These are phyloP conservation scores for Drymodes brunneopygia DNA, from an alignment of 2,113 vertebrate species.

Conservation along the genomic window DNA sequence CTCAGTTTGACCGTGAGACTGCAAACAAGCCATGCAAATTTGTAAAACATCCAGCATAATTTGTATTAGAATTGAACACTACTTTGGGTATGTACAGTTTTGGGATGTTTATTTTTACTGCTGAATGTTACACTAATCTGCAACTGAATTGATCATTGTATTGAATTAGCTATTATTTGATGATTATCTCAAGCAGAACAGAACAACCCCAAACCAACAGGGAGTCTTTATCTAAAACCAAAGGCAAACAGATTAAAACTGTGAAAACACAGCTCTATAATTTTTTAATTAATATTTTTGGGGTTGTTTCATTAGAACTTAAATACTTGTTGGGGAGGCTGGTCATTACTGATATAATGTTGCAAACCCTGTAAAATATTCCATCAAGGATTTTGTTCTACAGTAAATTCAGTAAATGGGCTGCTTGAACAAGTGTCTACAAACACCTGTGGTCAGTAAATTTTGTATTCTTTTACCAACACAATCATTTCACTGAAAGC, in stretches of 20 bases:
- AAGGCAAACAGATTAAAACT: not conserved
- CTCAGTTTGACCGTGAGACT: not conserved
- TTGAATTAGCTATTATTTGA: not conserved
- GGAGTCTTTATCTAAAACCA: not conserved
- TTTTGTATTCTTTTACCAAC: not conserved
- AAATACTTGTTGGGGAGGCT: not conserved
- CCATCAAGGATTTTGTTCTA: not conserved
- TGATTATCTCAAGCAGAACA: slow-evolving; percentile 10
- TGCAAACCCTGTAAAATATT: not conserved
- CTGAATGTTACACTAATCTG: not conserved
- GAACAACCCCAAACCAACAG: not conserved
- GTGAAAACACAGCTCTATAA: not conserved
- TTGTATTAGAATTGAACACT: not conserved
- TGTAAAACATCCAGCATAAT: not conserved
- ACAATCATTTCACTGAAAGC: not conserved
- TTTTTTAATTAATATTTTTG: slow-evolving; percentile 1
- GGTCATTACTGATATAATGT: not conserved
- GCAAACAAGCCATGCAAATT: not conserved
- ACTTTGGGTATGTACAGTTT: not conserved
- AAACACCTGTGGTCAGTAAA: not conserved
- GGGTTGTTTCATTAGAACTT: not conserved
- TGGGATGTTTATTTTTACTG: not conserved
- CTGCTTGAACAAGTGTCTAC: not conserved
- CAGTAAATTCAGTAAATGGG: not conserved
- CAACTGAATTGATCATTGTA: not conserved